phyloP scores from a whole-genome alignment of 1,140 invertebrate species.

The Drosophila bocki region DNA sequence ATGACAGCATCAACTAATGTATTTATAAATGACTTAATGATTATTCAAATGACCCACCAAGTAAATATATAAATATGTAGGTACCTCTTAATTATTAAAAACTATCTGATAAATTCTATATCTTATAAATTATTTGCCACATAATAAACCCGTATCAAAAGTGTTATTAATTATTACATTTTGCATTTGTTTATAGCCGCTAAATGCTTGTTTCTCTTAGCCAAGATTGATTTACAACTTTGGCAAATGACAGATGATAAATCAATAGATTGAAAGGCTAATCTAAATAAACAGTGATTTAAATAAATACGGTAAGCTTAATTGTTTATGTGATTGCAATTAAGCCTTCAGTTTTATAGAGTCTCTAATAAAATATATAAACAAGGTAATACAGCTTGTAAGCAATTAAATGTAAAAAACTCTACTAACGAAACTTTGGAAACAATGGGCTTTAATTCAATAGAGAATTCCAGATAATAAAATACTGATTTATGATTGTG shows the following conservation, averaged over 20 bases:
- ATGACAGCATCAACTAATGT: background rate
- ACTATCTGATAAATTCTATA: background rate
- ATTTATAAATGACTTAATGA: slow-evolving; percentile 4
- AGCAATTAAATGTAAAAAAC: slow-evolving; percentile 20
- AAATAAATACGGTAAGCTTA: background rate
- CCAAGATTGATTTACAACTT: slow-evolving; percentile 12
- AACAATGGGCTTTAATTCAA: slow-evolving; percentile 17
- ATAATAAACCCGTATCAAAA: slow-evolving; percentile 17
- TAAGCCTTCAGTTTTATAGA: background rate
- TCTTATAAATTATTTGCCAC: background rate
- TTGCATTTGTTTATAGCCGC: background rate
- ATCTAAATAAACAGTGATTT: slow-evolving; percentile 1
- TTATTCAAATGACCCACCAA: background rate
- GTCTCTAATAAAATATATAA: slow-evolving; percentile 3
- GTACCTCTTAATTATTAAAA: background rate
- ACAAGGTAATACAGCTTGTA: slow-evolving; percentile 5
- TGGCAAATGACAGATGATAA: background rate
- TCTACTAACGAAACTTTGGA: background rate
- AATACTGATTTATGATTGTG: slow-evolving; percentile 16
- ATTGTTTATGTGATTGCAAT: slow-evolving; percentile 16
- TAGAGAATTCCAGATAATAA: slow-evolving; percentile 4
- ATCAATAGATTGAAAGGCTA: background rate
- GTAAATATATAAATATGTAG: too few relatives aligned
- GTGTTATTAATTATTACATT: background rate
- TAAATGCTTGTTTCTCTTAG: background rate